phyloP scores from a whole-genome alignment of 2,888 invertebrate genomes.

The Oxycera nigricornis region DNA sequence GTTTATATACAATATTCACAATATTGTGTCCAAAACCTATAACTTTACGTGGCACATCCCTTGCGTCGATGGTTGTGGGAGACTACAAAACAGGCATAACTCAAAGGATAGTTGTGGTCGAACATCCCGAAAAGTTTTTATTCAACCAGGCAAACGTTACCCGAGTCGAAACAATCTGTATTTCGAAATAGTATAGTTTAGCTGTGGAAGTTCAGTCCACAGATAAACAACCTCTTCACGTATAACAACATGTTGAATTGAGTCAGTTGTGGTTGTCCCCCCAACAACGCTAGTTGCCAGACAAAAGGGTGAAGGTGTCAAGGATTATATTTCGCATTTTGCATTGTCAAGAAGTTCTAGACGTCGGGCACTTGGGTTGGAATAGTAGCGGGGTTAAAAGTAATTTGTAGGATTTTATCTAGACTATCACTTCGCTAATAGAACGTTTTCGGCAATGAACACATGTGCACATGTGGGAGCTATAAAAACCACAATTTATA shows the following conservation, averaged over 20 bases:
- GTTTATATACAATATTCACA: neutral
- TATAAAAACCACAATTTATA: constrained; percentile 33
- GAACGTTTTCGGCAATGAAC: constrained; percentile 23
- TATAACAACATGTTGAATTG: constrained; percentile 24
- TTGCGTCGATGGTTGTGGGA: neutral
- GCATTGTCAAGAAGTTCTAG: neutral
- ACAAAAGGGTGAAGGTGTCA: neutral
- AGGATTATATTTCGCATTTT: neutral
- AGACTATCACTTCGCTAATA: constrained; percentile 28
- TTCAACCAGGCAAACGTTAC: constrained; percentile 12
- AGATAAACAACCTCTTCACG: neutral
- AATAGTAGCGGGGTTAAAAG: neutral
- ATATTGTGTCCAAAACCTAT: constrained; percentile 16
- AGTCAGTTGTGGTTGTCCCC: constrained; percentile 24
- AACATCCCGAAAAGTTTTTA: constrained; percentile 15
- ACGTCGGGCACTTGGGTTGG: neutral
- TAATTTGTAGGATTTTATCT: constrained; percentile 28
- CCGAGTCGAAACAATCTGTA: neutral
- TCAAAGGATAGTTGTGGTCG: constrained; percentile 28
- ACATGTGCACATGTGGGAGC: constrained; percentile 28
- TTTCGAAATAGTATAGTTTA: no score
- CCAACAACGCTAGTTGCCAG: neutral
- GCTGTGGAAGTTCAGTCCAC: no score
- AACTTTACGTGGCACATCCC: constrained; percentile 5
- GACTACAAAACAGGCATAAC: constrained; percentile 9